These are phyloP conservation scores for Halcyon chelicuti DNA, from an alignment of 2,797 vertebrate genomes.

Conservation along the genomic window DNA sequence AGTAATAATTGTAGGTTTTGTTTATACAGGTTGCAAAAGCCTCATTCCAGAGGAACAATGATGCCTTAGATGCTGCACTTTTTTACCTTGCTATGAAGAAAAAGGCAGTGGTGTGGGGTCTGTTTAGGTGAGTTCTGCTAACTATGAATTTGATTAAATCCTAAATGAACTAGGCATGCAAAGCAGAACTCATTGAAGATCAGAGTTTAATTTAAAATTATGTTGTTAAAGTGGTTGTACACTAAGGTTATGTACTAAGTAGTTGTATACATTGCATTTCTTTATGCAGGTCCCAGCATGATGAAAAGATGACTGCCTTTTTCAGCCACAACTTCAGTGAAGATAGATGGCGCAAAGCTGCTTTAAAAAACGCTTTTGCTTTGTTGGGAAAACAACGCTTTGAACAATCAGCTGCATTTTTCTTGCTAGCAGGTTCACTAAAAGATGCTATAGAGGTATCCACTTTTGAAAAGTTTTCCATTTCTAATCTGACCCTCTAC, in stretches of 20 bases:
- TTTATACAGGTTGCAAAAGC: constrained; percentile 91
- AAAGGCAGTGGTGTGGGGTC: constrained; percentile 97
- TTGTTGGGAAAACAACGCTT: constrained; percentile 98
- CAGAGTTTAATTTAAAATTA: background rate
- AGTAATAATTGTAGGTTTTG: background rate
- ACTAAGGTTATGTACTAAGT: background rate
- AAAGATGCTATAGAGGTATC: constrained; percentile 98
- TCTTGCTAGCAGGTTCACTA: constrained; percentile 95
- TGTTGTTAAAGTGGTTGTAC: background rate
- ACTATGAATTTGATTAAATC: background rate
- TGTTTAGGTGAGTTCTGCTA: constrained; percentile 89
- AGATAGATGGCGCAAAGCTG: constrained; percentile 96
- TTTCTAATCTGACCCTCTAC: background rate
- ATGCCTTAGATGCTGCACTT: constrained; percentile 94
- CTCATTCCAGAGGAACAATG: constrained; percentile 94
- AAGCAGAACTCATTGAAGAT: background rate
- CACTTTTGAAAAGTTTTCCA: background rate
- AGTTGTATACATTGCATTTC: background rate
- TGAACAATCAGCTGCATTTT: constrained; percentile 97
- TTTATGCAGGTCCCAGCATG: constrained; percentile 90
- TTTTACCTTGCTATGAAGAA: constrained; percentile 99
- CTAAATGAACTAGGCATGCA: background rate
- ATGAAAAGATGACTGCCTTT: constrained; percentile 98
- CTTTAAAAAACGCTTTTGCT: constrained; percentile 97
- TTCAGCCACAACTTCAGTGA: constrained; percentile 98